A percentile compares a stretch with the other conserved stretches of the same genome.
Conservation (phyloP, 2,113 vertebrate species). For the Anoura caudifer region DNA sequence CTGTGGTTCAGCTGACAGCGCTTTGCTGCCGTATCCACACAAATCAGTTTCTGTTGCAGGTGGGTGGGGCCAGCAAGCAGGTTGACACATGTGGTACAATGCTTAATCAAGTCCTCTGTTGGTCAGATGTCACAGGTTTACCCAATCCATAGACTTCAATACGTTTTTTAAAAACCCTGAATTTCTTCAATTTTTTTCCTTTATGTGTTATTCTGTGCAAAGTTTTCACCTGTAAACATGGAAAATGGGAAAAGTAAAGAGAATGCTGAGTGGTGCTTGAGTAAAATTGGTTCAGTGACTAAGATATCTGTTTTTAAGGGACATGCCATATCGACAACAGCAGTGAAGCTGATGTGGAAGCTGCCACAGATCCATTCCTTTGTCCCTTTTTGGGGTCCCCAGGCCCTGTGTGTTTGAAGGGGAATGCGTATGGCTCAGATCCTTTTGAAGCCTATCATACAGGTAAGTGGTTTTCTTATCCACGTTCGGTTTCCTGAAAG, state of each 20-base stretch:
- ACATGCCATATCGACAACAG: conserved; percentile 89
- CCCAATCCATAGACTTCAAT: background rate
- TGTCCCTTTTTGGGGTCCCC: conserved; percentile 89
- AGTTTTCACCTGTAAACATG: background rate
- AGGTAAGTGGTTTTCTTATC: conserved; percentile 69
- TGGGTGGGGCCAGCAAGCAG: rapidly evolving
- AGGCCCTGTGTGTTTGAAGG: conserved; percentile 84
- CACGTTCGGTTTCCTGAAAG: background rate
- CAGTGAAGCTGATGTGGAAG: conserved; percentile 92
- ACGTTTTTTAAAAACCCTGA: background rate
- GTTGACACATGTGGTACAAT: rapidly evolving
- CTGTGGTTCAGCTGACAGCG: background rate
- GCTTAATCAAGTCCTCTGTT: background rate
- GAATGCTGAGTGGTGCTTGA: background rate
- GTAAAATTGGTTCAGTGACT: background rate
- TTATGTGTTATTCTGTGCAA: background rate
- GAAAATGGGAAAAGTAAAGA: background rate
- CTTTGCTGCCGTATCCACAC: background rate
- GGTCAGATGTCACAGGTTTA: background rate
- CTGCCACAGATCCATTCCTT: conserved; percentile 87
- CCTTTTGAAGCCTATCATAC: conserved; percentile 77
- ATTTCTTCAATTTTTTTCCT: background rate
- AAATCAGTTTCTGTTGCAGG: background rate
- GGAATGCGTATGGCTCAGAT: conserved; percentile 83
- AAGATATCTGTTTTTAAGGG: conserved; percentile 79